Evolutionary conservation across 2,888 invertebrate species (phyloP).

Genomic region (Pammene aurita): DNA sequence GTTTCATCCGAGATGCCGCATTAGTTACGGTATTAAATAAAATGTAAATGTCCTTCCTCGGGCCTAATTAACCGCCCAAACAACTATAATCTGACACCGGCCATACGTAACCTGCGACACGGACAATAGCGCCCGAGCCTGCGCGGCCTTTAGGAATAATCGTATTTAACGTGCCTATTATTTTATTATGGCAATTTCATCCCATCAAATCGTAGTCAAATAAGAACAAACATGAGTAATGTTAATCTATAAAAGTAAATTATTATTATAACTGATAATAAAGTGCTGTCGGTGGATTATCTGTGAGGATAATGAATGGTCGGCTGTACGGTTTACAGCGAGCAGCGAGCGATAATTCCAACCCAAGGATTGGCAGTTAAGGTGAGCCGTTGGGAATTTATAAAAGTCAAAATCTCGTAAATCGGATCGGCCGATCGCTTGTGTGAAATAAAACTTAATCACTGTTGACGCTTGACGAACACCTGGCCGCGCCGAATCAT

Average conservation of each 20-base stretch:
- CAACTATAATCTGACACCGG: conserved; percentile 63
- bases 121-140: conserved; percentile 50
- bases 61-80: conserved; percentile 69
- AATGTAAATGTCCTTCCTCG: conserved; percentile 66
- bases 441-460: conserved; percentile 78
- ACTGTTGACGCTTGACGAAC: conserved; percentile 80
- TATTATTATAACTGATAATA: conserved; percentile 83
- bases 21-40: conserved; percentile 78
- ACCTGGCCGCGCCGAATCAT: conserved; percentile 70
- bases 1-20: conserved; percentile 59
- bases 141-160: conserved; percentile 54
- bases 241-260: conserved; percentile 81
- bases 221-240: conserved; percentile 81
- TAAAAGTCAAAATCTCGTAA: conserved; percentile 80
- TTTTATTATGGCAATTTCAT: conserved; percentile 74
- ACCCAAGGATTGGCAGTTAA: conserved; percentile 73
- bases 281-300: conserved; percentile 80
- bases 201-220: conserved; percentile 76
- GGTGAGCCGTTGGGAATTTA: conserved; percentile 75
- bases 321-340: conserved; percentile 69
- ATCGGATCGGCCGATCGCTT: conserved; percentile 58
- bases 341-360: conserved; percentile 73
- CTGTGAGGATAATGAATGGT: conserved; percentile 77
- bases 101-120: conserved; percentile 56
- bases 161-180: conserved; percentile 67